These are phyloP conservation scores for Temnothorax ravouxi DNA, from an alignment of 2,888 invertebrate genomes.

Conservation along the genomic window DNA sequence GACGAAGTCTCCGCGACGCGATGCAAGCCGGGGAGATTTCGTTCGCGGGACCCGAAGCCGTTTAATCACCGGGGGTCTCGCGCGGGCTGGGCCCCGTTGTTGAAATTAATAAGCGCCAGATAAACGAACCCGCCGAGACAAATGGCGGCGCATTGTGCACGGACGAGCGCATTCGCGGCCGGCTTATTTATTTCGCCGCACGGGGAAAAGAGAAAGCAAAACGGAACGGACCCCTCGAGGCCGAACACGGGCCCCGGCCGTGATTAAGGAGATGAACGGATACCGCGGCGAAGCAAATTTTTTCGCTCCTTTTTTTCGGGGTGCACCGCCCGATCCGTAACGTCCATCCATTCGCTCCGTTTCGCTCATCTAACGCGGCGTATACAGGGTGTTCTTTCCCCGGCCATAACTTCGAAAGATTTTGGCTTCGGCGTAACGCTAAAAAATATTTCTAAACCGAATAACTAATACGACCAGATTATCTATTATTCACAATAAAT, in stretches of 20 bases:
- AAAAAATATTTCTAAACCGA: neutral
- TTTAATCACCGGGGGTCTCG: slow-evolving; percentile 70
- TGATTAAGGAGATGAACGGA: slow-evolving; percentile 76
- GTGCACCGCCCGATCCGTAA: slow-evolving; percentile 58
- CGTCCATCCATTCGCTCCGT: slow-evolving; percentile 66
- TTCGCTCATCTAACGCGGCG: slow-evolving; percentile 56
- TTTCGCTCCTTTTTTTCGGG: slow-evolving; percentile 50
- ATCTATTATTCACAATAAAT: neutral
- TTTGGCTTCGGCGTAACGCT: neutral
- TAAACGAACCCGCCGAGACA: slow-evolving; percentile 78
- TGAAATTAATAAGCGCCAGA: slow-evolving; percentile 82
- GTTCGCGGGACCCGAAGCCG: slow-evolving; percentile 39
- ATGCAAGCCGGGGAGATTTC: neutral
- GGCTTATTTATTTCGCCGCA: slow-evolving; percentile 73
- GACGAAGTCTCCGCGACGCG: slow-evolving; percentile 38
- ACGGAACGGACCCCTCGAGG: slow-evolving; percentile 61
- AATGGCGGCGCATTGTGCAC: slow-evolving; percentile 78
- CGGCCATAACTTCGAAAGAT: slow-evolving; percentile 8
- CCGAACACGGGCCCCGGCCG: slow-evolving; percentile 67
- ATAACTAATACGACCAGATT: neutral
- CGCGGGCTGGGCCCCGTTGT: slow-evolving; percentile 70
- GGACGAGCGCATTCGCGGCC: slow-evolving; percentile 65
- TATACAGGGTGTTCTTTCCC: slow-evolving; percentile 36
- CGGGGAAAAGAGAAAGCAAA: slow-evolving; percentile 7
- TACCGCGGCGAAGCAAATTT: slow-evolving; percentile 63